Conservation (phyloP, 2,113 vertebrate species). For the Melanerpes formicivorus region DNA sequence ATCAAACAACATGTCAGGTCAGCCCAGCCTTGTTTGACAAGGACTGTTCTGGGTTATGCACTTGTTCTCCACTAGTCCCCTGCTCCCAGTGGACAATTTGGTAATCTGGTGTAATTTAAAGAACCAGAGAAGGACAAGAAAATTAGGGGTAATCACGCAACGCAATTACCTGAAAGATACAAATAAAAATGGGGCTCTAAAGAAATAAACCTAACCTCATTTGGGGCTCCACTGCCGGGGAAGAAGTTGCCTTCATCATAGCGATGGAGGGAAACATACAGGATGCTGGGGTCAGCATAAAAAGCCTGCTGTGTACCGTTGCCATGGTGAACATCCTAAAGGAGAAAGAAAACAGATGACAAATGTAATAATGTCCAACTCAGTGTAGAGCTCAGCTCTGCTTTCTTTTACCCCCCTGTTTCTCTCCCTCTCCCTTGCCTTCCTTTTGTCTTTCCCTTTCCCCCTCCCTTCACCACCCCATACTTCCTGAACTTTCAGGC, state of each 20-base stretch:
- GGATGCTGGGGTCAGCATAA: slow-evolving; percentile 91
- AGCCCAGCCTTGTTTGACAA: slow-evolving; percentile 73
- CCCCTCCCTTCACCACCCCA: slow-evolving; percentile 73
- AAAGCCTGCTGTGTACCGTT: slow-evolving; percentile 90
- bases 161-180: slow-evolving; percentile 84
- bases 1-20: slow-evolving; percentile 84
- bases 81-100: slow-evolving; percentile 79
- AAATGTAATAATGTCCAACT: slow-evolving; percentile 85
- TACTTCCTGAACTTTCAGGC: slow-evolving; percentile 84
- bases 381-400: slow-evolving; percentile 67
- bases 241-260: slow-evolving; percentile 95
- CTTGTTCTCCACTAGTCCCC: slow-evolving; percentile 77
- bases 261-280: slow-evolving; percentile 90
- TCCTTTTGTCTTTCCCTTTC: slow-evolving; percentile 74
- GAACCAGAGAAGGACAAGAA: slow-evolving; percentile 85
- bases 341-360: slow-evolving; percentile 93
- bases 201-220: slow-evolving; percentile 97
- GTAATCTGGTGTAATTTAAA: slow-evolving; percentile 89
- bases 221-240: slow-evolving; percentile 90
- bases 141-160: slow-evolving; percentile 87
- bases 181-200: slow-evolving; percentile 83
- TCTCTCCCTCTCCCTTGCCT: slow-evolving; percentile 65
- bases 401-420: slow-evolving; percentile 64
- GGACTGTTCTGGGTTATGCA: slow-evolving; percentile 79
- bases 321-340: slow-evolving; percentile 92